Evolutionary conservation across 2,113 vertebrate genomes (phyloP), one percentile per base, ranked within the genome.

Genomic region (Mus spicilegus): DNA sequence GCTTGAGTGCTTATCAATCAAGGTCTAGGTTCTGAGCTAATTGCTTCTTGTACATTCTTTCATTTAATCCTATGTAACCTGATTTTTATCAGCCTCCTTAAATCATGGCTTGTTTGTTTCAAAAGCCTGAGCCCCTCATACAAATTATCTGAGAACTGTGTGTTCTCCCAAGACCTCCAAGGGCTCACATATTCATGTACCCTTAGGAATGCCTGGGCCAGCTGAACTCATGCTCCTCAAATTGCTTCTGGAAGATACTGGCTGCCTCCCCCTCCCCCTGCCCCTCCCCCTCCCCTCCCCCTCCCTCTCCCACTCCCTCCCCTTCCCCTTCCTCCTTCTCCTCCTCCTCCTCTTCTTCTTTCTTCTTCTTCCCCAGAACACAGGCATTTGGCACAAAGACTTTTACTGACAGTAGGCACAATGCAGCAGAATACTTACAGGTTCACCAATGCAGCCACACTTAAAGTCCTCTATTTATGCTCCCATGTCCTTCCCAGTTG

Each of bases 1-100:
- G 54, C 49, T 77, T 63, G 65, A 65, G 63, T 61, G 80, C 88
- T 93, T 93, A 49, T 90, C 84, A 69, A n/a, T 90, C 84, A 69
- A 7, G 0, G 36, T 30, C 46, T 90, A 49, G 81, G 49, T 86
- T 72, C 73, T 58, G 92, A 81, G 65, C 85, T 96, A 86, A 92
- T 76, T 92, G 92, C 42, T 78, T 86, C 77, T 63, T 73, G 56
- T 46, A 90, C 30, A 26, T 49, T 85, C 85, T 96, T 39, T 96
- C 85, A 36, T 90, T 63, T 78, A 84, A 87, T 77, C 26, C 24
- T 89, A 65, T 26, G 19, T 58, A 85, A 82, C 54, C 51, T 93
- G 88, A 94, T 67, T 95, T 91, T 93, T 92, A 90, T 63, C 56
- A 36, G 75, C 56, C 65, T 81, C n/a, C 2, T 51, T 72, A 49